Conservation (phyloP, 1,140 invertebrate genomes). For the Drepana arcuata region DNA sequence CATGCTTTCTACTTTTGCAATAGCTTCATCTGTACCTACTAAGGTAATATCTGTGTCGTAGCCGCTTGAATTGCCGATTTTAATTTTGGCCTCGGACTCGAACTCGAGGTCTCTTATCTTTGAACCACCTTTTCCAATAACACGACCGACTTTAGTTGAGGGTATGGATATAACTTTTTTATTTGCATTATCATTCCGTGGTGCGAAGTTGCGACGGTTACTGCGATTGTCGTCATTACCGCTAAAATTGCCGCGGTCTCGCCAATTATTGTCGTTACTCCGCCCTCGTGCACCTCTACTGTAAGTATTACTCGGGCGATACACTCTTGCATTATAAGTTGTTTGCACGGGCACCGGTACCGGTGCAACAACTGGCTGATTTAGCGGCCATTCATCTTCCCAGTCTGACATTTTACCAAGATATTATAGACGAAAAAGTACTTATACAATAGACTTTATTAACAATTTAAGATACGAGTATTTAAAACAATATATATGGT, state of each 20-base stretch:
- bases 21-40: constrained; percentile 67
- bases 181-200: constrained; percentile 14
- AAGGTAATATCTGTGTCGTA: constrained; percentile 66
- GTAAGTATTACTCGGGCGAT: constrained; percentile 18
- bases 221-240: constrained; percentile 6
- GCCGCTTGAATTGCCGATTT: constrained; percentile 49
- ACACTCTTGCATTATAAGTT: constrained; percentile 24
- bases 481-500: no score
- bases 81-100: constrained; percentile 48
- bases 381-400: constrained; percentile 35
- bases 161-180: constrained; percentile 45
- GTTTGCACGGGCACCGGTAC: constrained; percentile 11
- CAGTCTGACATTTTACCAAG: constrained; percentile 35
- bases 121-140: constrained; percentile 78
- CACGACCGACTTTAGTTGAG: constrained; percentile 47
- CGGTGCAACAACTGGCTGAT: constrained; percentile 12
- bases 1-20: constrained; percentile 68
- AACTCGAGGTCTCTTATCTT: constrained; percentile 83
- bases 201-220: constrained; percentile 3
- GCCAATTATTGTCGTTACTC: constrained; percentile 32
- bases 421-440: no score
- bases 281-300: constrained; percentile 18
- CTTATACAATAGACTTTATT: no score
- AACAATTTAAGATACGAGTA: no score
- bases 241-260: constrained; percentile 1